phyloP scores from a whole-genome alignment of 2,113 vertebrate species.

The Eira barbara region DNA sequence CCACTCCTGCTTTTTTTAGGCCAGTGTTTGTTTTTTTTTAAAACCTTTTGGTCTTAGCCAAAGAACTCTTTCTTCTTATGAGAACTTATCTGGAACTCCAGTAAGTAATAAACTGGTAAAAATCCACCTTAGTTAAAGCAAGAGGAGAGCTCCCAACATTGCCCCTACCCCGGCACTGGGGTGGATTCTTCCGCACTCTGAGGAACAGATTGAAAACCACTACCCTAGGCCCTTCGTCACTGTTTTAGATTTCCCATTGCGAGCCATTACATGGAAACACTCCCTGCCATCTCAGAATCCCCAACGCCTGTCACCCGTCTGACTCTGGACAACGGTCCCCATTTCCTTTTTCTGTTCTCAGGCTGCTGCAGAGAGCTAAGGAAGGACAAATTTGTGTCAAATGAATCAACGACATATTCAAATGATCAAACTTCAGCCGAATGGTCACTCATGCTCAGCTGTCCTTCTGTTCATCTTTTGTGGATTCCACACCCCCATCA shows the following conservation, averaged over 20 bases:
- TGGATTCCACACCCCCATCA: background rate
- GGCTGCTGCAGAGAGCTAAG: background rate
- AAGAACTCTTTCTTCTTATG: constrained; percentile 4
- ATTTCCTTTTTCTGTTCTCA: background rate
- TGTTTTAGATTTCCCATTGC: background rate
- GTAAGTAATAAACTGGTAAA: background rate
- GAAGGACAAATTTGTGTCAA: background rate
- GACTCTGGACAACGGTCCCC: background rate
- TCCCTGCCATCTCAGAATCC: background rate
- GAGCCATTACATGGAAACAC: background rate
- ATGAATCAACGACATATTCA: background rate
- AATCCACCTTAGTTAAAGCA: background rate
- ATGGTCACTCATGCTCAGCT: background rate
- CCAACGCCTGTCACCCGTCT: background rate
- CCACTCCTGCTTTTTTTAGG: constrained; percentile 9
- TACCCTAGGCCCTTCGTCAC: background rate
- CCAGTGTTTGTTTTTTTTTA: background rate
- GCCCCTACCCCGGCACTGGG: background rate
- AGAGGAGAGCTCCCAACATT: background rate
- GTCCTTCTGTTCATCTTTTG: background rate
- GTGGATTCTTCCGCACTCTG: background rate
- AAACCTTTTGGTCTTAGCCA: background rate
- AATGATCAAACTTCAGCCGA: background rate
- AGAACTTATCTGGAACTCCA: background rate
- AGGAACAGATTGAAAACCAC: background rate